Conservation (phyloP, 2,797 vertebrate genomes). For the Enteromius thamalakanensis region DNA sequence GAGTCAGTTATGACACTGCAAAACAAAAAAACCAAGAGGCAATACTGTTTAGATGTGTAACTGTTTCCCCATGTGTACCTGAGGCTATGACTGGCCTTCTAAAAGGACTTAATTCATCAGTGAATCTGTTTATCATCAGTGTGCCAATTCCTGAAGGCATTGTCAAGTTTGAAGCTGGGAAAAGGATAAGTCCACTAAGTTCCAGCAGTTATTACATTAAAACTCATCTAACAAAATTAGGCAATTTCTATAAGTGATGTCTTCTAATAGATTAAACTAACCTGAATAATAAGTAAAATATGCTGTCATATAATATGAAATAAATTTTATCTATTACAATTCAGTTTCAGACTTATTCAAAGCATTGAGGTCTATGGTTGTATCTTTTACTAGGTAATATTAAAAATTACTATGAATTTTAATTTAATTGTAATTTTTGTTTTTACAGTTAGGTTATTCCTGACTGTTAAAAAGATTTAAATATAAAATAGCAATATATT, state of each 20-base stretch:
- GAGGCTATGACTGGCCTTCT: conserved; percentile 62
- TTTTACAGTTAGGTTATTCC: too few relatives aligned
- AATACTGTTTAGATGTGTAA: conserved; percentile 46
- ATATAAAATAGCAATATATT: not conserved
- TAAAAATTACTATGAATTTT: not conserved
- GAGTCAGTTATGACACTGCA: conserved; percentile 42
- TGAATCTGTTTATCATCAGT: conserved; percentile 22
- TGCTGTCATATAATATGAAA: not conserved
- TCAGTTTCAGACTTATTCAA: not conserved
- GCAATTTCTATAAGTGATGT: not conserved
- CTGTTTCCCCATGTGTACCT: conserved; percentile 70
- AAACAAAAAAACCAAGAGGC: conserved; percentile 11
- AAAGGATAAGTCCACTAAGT: conserved; percentile 3
- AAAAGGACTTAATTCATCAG: conserved; percentile 50
- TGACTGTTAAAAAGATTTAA: not conserved
- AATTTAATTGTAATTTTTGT: not conserved
- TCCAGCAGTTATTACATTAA: not conserved
- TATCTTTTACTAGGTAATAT: not conserved
- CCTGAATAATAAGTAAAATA: not conserved
- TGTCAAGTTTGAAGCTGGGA: conserved; percentile 24
- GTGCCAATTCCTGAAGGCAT: conserved; percentile 65
- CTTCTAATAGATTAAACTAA: not conserved
- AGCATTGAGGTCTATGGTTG: not conserved
- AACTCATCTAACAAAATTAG: conserved; percentile 1
- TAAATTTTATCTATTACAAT: too few relatives aligned